These are phyloP conservation scores for Dascillus cervinus DNA, from an alignment of 2,888 invertebrate species.

Conservation along the genomic window DNA sequence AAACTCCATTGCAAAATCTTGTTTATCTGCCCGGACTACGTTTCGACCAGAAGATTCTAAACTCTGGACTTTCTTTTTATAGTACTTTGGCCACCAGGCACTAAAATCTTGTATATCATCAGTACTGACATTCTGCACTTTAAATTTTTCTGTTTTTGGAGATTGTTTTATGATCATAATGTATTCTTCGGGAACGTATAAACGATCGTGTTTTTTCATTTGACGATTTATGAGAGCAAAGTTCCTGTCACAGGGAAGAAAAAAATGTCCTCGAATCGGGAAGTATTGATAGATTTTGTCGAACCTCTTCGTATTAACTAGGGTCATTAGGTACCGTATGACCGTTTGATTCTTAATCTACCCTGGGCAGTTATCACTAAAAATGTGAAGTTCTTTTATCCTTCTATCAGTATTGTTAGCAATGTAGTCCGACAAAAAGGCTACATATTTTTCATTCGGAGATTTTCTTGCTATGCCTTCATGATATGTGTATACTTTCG, in stretches of 20 bases:
- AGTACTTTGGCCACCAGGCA: constrained; percentile 5
- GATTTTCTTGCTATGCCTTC: constrained; percentile 18
- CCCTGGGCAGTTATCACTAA: constrained; percentile 10
- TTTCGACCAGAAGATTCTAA: too few species aligned
- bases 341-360: constrained; percentile 13
- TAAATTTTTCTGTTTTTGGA: constrained; percentile 12
- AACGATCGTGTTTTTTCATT: constrained; percentile 15
- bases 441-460: constrained; percentile 17
- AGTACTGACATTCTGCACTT: constrained; percentile 9
- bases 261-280: constrained; percentile 15
- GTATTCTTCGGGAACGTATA: constrained; percentile 20
- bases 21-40: too few species aligned
- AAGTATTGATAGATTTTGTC: constrained; percentile 17
- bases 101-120: constrained; percentile 5
- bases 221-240: constrained; percentile 17
- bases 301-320: constrained; percentile 8
- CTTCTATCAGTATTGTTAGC: constrained; percentile 3
- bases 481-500: constrained; percentile 16
- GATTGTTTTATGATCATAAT: constrained; percentile 10
- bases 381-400: constrained; percentile 15
- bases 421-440: constrained; percentile 10
- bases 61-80: too few species aligned
- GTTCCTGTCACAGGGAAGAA: constrained; percentile 19
- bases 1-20: too few species aligned
- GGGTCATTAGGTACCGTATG: constrained; percentile 3